Evolutionary conservation across 2,113 vertebrate genomes (phyloP).

Genomic region (Pyxicephalus adspersus): DNA sequence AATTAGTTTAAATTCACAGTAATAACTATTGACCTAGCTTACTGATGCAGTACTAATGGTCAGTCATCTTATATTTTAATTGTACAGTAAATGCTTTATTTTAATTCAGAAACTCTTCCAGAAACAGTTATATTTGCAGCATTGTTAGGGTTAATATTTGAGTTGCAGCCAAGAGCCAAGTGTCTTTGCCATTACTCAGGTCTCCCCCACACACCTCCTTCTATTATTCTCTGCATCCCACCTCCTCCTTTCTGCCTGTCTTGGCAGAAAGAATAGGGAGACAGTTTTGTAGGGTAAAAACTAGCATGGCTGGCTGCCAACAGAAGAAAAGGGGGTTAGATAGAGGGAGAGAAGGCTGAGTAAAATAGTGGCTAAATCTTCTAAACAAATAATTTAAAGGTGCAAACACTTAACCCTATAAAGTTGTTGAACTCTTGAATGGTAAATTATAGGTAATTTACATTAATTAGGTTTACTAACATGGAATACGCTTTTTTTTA

Average conservation of each 20-base stretch:
- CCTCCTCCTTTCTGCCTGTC: neutral
- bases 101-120: neutral
- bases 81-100: neutral
- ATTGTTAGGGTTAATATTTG: slow-evolving; percentile 20
- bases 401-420: neutral
- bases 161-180: slow-evolving; percentile 27
- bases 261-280: slow-evolving; percentile 41
- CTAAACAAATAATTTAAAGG: neutral
- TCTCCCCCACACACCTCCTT: slow-evolving; percentile 11
- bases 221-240: slow-evolving; percentile 10
- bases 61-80: no score
- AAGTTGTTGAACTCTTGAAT: neutral
- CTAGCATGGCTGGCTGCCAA: slow-evolving; percentile 48
- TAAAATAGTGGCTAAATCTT: neutral
- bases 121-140: neutral
- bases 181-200: slow-evolving; percentile 18
- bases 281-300: slow-evolving; percentile 52
- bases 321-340: slow-evolving; percentile 20
- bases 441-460: neutral
- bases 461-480: neutral
- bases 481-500: no score
- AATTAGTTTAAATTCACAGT: no score
- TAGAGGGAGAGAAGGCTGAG: neutral
- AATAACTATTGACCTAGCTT: no score
- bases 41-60: no score